Evolutionary conservation across 2,113 vertebrate genomes (phyloP).

Genomic region (western clawed frog (Xenopus tropicalis)): DNA sequence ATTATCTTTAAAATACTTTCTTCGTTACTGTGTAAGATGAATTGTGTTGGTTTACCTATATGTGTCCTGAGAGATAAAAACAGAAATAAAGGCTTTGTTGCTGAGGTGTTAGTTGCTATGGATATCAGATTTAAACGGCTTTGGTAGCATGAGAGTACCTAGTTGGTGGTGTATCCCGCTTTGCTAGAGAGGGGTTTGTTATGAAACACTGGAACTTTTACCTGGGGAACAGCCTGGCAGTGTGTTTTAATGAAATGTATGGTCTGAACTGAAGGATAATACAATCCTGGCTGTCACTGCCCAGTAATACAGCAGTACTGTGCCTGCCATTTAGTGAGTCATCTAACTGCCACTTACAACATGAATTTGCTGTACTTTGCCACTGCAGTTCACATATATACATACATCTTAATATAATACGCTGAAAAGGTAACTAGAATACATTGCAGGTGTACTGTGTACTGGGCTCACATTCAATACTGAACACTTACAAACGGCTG

Average conservation of each 20-base stretch:
- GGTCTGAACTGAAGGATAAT: not conserved
- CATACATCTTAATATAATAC: not conserved
- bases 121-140: no score
- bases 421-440: not conserved
- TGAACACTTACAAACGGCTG: no score
- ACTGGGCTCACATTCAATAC: no score
- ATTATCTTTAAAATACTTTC: no score
- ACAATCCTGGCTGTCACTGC: not conserved
- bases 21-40: no score
- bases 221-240: no score
- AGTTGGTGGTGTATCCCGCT: not conserved
- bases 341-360: not conserved
- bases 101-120: no score
- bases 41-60: no score
- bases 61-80: no score
- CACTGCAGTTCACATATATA: not conserved
- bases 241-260: not conserved
- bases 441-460: not conserved
- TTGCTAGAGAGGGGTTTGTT: not conserved
- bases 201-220: not conserved
- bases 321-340: conserved; percentile 1
- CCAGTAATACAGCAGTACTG: not conserved
- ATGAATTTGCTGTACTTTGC: not conserved
- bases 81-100: no score
- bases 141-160: no score